Evolutionary conservation across 2,113 vertebrate genomes (phyloP), one percentile per base, ranked within the genome.

Genomic region (Zosterops japonicus): DNA sequence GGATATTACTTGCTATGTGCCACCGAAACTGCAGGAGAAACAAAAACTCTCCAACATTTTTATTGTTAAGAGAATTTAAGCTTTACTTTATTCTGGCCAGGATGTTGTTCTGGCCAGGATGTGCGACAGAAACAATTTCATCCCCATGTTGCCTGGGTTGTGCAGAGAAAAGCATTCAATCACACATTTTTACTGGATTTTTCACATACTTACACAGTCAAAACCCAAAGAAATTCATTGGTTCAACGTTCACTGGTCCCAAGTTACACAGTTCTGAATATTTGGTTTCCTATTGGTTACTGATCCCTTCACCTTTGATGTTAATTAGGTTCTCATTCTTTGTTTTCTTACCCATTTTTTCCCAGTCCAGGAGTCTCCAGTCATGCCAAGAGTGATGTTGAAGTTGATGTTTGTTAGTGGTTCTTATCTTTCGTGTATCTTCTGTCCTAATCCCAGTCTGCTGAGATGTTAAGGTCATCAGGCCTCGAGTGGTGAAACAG

Each of bases 261-360:
- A 53, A 25, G 21, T 36, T 36, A 36, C 8, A 27, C 11, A 53
- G 22, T 27, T 55, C 27, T 55, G 39, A 33, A 7, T 65, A 29
- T 24, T 55, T n/a, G 25, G 33, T 39, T 46, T 72, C 41, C 39
- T 46, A 3, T 6, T 72, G 14, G 11, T 27, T 83, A 22, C 46
- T 63, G 39, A 53, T 27, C 17, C n/a, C 16, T 53, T 63, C 0
- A 0, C 17, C 27, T 83, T 63, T 0, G 0, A 3, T 72, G 27
- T 65, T 44, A 44, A 35, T 29, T 29, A 35, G 49, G 22, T 55
- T 63, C 47, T 63, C 57, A 72, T 72, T 72, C 39, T 36, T 63
- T 8, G 4, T 83, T 83, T 44, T 72, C 11, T 72, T 46, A 55
- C 23, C 27, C 8, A 2, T 36, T 33, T 46, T 53, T 17, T 72